These are phyloP conservation scores for Berghia stephanieae DNA, from an alignment of 1,140 invertebrate species.

Conservation along the genomic window DNA sequence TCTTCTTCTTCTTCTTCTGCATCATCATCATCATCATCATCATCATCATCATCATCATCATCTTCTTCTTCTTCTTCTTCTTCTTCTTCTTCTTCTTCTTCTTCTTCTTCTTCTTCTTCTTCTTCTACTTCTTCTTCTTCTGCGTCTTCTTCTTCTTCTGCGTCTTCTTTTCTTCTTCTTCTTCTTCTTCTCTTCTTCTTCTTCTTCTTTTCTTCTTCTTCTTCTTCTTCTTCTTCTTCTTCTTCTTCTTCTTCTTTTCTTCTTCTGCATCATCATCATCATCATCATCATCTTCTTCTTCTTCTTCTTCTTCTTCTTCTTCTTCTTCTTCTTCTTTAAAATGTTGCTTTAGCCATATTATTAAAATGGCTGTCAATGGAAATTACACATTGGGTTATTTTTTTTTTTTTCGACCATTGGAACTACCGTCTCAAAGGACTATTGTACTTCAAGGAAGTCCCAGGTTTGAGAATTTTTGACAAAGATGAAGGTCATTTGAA, in stretches of 20 bases:
- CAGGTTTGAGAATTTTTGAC: too few species aligned
- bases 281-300: background rate
- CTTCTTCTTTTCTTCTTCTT: background rate
- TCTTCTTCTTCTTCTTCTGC: background rate
- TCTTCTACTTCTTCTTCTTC: constrained; percentile 18
- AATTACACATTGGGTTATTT: too few species aligned
- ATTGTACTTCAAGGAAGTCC: too few species aligned
- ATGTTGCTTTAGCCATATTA: background rate
- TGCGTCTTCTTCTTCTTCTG: background rate
- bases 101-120: constrained; percentile 22
- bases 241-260: background rate
- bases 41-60: constrained; percentile 10
- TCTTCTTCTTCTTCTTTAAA: background rate
- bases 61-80: constrained; percentile 30
- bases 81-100: constrained; percentile 23
- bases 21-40: background rate
- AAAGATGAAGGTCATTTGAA: too few species aligned
- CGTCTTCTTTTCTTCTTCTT: background rate
- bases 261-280: too few species aligned
- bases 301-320: background rate
- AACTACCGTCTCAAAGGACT: too few species aligned
- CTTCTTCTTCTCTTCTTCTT: background rate
- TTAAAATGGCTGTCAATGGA: too few species aligned
- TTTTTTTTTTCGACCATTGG: too few species aligned
- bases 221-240: background rate